Conservation (phyloP, 2,888 invertebrate species). For the Lithosia quadra region DNA sequence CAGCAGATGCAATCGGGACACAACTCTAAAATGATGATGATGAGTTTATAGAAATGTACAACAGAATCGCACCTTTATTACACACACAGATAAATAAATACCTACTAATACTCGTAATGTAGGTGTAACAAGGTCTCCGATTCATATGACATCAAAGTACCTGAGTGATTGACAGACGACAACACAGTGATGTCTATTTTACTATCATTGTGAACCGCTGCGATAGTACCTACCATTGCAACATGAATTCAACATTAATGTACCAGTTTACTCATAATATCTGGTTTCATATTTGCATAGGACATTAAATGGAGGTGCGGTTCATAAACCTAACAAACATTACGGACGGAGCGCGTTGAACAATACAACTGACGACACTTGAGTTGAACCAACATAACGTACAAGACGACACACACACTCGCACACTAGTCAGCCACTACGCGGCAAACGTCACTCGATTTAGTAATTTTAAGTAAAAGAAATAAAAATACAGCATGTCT, state of each 20-base stretch:
- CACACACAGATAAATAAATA: neutral
- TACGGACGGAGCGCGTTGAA: no score
- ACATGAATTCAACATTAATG: neutral
- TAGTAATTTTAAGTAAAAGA: no score
- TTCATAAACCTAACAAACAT: no score
- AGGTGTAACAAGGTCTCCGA: slow-evolving; percentile 6
- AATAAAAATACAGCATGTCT: no score
- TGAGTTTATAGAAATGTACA: neutral
- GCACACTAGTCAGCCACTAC: no score
- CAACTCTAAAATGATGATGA: no score
- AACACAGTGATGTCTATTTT: slow-evolving; percentile 7
- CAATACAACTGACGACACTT: no score
- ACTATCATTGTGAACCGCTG: slow-evolving; percentile 3
- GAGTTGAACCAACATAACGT: no score
- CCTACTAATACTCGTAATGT: neutral
- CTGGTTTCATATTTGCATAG: neutral
- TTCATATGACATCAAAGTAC: neutral
- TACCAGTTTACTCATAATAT: neutral
- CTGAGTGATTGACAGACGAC: slow-evolving; percentile 17
- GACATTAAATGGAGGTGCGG: no score
- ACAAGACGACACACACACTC: no score
- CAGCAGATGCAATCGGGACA: no score
- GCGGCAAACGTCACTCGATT: no score
- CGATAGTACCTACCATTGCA: neutral
- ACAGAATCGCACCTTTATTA: slow-evolving; percentile 3